These are phyloP conservation scores for Xiphophorus maculatus DNA, from an alignment of 2,113 vertebrate genomes.

Conservation along the genomic window DNA sequence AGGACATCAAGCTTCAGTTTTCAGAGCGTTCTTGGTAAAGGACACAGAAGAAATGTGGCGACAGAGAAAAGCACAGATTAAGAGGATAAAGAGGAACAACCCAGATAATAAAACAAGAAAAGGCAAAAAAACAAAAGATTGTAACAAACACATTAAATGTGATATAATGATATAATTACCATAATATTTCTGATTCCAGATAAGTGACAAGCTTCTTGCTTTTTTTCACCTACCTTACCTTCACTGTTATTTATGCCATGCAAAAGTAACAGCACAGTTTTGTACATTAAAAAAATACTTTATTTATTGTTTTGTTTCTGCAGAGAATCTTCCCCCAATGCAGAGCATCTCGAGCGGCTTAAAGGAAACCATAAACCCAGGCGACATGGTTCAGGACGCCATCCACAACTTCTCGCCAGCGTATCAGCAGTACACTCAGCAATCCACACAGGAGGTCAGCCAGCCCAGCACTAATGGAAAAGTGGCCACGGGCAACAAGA, in stretches of 20 bases:
- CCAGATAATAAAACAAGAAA: background rate
- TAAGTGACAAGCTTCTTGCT: background rate
- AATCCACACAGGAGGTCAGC: conserved; percentile 89
- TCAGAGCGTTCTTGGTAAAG: background rate
- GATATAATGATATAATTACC: background rate
- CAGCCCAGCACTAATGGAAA: conserved; percentile 77
- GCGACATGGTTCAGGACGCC: conserved; percentile 93
- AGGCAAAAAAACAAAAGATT: background rate
- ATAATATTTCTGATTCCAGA: background rate
- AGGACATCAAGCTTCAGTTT: background rate
- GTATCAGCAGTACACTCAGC: conserved; percentile 92
- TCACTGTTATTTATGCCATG: background rate
- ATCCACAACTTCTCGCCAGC: conserved; percentile 91
- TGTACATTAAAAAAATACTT: background rate
- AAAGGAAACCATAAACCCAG: conserved; percentile 93
- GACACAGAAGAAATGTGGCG: background rate
- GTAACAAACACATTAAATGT: background rate
- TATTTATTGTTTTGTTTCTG: conserved; percentile 11
- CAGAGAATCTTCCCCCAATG: conserved; percentile 87
- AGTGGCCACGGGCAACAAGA: conserved; percentile 46
- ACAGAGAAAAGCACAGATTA: background rate
- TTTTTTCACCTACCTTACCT: background rate
- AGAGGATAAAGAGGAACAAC: background rate
- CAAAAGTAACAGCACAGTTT: background rate
- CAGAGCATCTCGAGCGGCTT: conserved; percentile 95